These are phyloP conservation scores for Brachyrhaphis roseni DNA, from an alignment of 2,797 vertebrate species.

Conservation along the genomic window DNA sequence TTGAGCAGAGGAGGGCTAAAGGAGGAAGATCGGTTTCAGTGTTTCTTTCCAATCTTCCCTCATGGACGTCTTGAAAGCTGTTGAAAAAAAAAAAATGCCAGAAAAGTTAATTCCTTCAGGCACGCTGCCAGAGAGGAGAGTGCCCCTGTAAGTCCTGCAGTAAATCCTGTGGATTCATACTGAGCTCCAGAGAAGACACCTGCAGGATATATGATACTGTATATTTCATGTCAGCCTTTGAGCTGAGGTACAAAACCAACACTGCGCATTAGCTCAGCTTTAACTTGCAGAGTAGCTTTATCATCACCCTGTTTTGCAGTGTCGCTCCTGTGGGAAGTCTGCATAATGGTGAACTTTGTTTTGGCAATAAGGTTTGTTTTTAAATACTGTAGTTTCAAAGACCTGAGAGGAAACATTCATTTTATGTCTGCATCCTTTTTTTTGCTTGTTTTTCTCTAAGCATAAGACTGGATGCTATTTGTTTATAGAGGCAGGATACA, in stretches of 20 bases:
- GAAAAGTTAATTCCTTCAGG: conserved; percentile 69
- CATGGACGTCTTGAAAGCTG: conserved; percentile 61
- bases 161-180: conserved; percentile 67
- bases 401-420: background rate
- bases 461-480: background rate
- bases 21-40: conserved; percentile 73
- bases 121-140: conserved; percentile 67
- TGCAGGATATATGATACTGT: conserved; percentile 73
- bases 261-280: conserved; percentile 35
- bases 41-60: conserved; percentile 74
- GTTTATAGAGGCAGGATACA: background rate
- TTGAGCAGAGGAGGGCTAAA: conserved; percentile 52
- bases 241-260: conserved; percentile 59
- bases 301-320: conserved; percentile 15
- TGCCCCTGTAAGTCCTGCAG: conserved; percentile 62
- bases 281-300: conserved; percentile 14
- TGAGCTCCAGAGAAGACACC: conserved; percentile 68
- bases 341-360: background rate
- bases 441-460: background rate
- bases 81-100: conserved; percentile 57
- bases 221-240: conserved; percentile 57
- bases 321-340: background rate
- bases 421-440: background rate
- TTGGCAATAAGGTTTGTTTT: background rate
- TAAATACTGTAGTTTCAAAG: background rate